Evolutionary conservation across 2,888 invertebrate genomes (phyloP).

Genomic region (Notodonta ziczac): DNA sequence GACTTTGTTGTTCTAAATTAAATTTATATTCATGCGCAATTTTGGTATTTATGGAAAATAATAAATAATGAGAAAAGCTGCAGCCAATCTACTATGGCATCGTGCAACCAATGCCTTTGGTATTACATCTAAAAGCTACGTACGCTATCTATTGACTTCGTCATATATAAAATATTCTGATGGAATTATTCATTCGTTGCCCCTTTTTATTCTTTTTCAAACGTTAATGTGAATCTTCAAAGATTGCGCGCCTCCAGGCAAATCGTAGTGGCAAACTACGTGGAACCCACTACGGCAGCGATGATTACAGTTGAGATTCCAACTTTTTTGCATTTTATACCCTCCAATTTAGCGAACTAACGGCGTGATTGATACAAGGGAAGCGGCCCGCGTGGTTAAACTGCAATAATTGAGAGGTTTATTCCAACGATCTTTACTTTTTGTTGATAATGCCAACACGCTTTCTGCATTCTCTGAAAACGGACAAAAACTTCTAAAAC

Average conservation of each 20-base stretch:
- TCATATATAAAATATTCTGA: too few relatives aligned
- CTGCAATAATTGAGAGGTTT: constrained; percentile 51
- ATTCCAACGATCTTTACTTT: constrained; percentile 43
- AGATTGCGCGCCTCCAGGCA: constrained; percentile 29
- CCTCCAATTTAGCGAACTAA: constrained; percentile 67
- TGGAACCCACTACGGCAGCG: constrained; percentile 29
- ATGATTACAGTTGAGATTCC: constrained; percentile 48
- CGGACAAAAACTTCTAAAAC: background rate
- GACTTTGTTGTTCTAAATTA: background rate
- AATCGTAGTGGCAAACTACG: constrained; percentile 37
- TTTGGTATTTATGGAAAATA: background rate
- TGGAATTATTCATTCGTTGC: background rate
- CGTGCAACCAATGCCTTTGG: too few relatives aligned
- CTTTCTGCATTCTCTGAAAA: constrained; percentile 29
- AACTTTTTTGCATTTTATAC: constrained; percentile 70
- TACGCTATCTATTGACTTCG: too few relatives aligned
- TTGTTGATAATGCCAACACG: constrained; percentile 29
- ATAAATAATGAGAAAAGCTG: background rate
- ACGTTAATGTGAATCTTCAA: background rate
- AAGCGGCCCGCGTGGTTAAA: constrained; percentile 49
- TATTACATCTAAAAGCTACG: too few relatives aligned
- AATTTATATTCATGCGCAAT: too few relatives aligned
- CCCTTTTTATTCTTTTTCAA: background rate
- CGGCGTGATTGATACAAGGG: constrained; percentile 63
- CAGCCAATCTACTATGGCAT: too few relatives aligned